phyloP scores from a whole-genome alignment of 1,140 invertebrate genomes.

The Myzus persicae region DNA sequence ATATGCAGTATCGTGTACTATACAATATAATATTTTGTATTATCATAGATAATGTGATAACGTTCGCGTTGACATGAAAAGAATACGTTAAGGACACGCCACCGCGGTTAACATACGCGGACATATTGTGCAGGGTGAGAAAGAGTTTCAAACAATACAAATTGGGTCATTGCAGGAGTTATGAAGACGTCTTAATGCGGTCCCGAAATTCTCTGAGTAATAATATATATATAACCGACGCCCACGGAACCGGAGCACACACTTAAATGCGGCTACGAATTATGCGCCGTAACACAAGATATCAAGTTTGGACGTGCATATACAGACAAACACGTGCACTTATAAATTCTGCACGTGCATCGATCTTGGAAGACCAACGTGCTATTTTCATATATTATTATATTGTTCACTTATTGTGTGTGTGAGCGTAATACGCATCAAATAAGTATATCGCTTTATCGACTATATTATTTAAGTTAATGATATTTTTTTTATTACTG shows the following conservation, averaged over 20 bases:
- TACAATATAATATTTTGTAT: background rate
- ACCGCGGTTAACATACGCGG: background rate
- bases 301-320: background rate
- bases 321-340: background rate
- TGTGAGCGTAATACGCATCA: background rate
- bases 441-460: too few relatives aligned
- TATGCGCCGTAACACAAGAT: background rate
- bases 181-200: background rate
- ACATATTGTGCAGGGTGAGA: background rate
- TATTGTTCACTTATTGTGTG: background rate
- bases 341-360: background rate
- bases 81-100: background rate
- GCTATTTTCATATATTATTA: background rate
- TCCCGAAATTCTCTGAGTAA: background rate
- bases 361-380: background rate
- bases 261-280: background rate
- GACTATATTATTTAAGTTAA: background rate
- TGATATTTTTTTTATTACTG: background rate
- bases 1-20: background rate
- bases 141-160: background rate
- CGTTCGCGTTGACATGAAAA: background rate
- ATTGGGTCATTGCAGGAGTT: background rate
- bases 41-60: background rate
- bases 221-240: background rate
- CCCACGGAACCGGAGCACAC: background rate